These are phyloP conservation scores for Hirtodrosophila trivittata DNA, from an alignment of 2,888 invertebrate species.

Conservation along the genomic window DNA sequence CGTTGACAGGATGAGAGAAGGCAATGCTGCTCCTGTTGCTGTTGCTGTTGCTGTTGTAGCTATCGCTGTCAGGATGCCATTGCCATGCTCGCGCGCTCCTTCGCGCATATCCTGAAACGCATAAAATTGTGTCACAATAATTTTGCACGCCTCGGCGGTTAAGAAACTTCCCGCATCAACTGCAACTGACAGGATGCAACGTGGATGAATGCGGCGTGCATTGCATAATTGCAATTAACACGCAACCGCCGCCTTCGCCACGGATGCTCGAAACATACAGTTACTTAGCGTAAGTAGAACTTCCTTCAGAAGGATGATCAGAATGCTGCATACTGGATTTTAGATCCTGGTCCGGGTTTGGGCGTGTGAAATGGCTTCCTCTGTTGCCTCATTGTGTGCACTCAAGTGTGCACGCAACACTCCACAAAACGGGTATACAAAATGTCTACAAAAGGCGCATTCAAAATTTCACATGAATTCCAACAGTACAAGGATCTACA, in stretches of 20 bases:
- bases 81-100: slow-evolving; percentile 6
- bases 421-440: slow-evolving; percentile 40
- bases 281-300: slow-evolving; percentile 62
- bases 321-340: background rate
- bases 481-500: slow-evolving; percentile 16
- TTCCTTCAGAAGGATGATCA: slow-evolving; percentile 49
- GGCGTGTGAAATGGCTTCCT: slow-evolving; percentile 37
- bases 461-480: slow-evolving; percentile 72
- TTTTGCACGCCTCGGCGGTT: slow-evolving; percentile 75
- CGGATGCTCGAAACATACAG: slow-evolving; percentile 52
- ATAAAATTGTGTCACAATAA: slow-evolving; percentile 82
- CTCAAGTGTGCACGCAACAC: slow-evolving; percentile 69
- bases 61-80: slow-evolving; percentile 31
- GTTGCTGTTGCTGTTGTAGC: slow-evolving; percentile 7
- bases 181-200: slow-evolving; percentile 69
- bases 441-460: slow-evolving; percentile 61
- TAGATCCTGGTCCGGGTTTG: slow-evolving; percentile 15
- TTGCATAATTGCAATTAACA: slow-evolving; percentile 79
- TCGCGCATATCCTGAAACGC: slow-evolving; percentile 63
- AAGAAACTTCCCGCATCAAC: slow-evolving; percentile 52
- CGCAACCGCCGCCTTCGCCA: slow-evolving; percentile 38
- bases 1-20: slow-evolving; percentile 54
- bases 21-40: slow-evolving; percentile 38
- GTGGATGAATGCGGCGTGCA: slow-evolving; percentile 50
- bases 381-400: slow-evolving; percentile 56